Evolutionary conservation across 1,140 invertebrate genomes (phyloP).

Genomic region (Subanguina moxae): DNA sequence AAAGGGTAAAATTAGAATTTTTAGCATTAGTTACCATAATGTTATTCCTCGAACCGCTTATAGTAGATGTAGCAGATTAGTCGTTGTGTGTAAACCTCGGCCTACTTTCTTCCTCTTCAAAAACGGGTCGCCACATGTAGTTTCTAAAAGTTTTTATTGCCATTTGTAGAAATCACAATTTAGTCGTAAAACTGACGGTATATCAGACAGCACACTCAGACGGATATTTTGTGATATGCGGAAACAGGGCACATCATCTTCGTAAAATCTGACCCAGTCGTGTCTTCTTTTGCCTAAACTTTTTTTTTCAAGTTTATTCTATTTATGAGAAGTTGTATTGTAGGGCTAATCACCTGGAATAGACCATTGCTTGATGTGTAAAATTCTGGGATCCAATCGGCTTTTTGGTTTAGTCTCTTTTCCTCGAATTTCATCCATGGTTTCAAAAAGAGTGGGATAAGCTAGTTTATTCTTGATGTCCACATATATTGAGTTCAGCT

Average conservation of each 20-base stretch:
- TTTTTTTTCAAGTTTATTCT: too few relatives aligned
- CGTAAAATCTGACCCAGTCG: not conserved
- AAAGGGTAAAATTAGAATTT: too few relatives aligned
- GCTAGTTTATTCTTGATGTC: not conserved
- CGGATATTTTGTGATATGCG: not conserved
- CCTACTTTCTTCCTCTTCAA: too few relatives aligned
- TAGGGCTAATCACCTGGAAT: not conserved
- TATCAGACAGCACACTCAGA: not conserved
- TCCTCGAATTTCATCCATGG: constrained; percentile 1
- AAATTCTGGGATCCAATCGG: not conserved
- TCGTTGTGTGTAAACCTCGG: too few relatives aligned
- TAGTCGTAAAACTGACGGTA: not conserved
- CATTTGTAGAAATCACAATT: too few relatives aligned
- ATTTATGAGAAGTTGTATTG: too few relatives aligned
- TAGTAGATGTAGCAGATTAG: too few relatives aligned
- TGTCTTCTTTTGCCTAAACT: not conserved
- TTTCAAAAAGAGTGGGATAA: not conserved
- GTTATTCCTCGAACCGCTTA: too few relatives aligned
- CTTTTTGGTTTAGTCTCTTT: not conserved
- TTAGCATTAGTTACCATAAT: too few relatives aligned
- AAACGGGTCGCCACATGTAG: too few relatives aligned
- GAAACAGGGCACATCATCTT: not conserved
- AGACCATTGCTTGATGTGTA: constrained; percentile 2
- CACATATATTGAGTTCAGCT: not conserved
- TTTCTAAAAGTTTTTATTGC: too few relatives aligned